Percentiles rank a stretch among this genome's conserved stretches.
These are phyloP conservation scores for Hololepta plana DNA, from an alignment of 2,888 invertebrate species.

Conservation along the genomic window DNA sequence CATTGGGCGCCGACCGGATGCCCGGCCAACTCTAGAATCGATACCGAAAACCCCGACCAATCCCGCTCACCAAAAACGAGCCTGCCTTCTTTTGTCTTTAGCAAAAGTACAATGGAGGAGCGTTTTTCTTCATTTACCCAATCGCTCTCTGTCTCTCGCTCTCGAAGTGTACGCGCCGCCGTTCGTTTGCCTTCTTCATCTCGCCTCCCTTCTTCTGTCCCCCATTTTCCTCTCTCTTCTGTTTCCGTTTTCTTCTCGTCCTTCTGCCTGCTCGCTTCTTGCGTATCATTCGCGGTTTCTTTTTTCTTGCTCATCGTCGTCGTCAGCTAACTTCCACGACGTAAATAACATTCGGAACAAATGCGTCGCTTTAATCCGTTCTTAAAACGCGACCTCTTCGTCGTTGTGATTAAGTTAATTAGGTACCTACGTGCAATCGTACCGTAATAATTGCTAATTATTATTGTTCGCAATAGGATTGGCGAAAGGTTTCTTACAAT, in stretches of 20 bases:
- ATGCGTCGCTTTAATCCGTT: too few relatives aligned
- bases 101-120: constrained; percentile 28
- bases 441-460: too few relatives aligned
- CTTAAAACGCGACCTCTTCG: too few relatives aligned
- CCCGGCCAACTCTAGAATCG: constrained; percentile 26
- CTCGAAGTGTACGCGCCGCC: constrained; percentile 1
- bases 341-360: too few relatives aligned
- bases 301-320: too few relatives aligned
- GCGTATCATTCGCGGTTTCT: too few relatives aligned
- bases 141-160: constrained; percentile 8
- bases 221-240: background rate
- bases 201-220: too few relatives aligned
- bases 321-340: too few relatives aligned
- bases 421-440: too few relatives aligned
- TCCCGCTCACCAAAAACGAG: constrained; percentile 23
- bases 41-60: constrained; percentile 24
- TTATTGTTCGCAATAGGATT: too few relatives aligned
- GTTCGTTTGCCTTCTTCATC: constrained; percentile 3
- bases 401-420: too few relatives aligned
- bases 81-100: constrained; percentile 28
- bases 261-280: background rate
- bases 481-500: too few relatives aligned
- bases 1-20: constrained; percentile 28
- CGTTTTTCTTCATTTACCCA: constrained; percentile 23
- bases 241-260: background rate